Percentiles rank a stretch among this genome's conserved stretches.
These are phyloP conservation scores for Parochlus steinenii DNA, from an alignment of 2,888 invertebrate species.

Conservation along the genomic window DNA sequence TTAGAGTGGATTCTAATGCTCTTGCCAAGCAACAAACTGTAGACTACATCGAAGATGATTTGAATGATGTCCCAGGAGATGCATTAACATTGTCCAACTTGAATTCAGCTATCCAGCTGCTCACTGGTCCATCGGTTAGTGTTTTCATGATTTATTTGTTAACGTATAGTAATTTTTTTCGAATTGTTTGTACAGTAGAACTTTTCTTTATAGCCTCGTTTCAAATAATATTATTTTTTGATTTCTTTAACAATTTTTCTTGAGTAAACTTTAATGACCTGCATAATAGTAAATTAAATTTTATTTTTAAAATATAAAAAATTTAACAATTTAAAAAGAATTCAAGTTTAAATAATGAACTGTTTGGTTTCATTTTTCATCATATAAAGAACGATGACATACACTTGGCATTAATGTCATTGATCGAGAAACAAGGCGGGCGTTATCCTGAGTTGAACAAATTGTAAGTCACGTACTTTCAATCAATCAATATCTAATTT, in stretches of 20 bases:
- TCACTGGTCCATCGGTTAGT: conserved; percentile 69
- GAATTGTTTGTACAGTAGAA: conserved; percentile 18
- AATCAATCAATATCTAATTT: neutral
- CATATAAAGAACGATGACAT: conserved; percentile 45
- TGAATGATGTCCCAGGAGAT: conserved; percentile 25
- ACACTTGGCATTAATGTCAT: conserved; percentile 46
- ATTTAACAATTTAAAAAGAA: too few relatives aligned
- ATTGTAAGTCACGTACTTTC: conserved; percentile 21
- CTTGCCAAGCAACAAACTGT: conserved; percentile 26
- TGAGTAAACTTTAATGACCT: too few relatives aligned
- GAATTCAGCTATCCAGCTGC: conserved; percentile 60
- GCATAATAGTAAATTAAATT: too few relatives aligned
- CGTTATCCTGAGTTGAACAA: conserved; percentile 29
- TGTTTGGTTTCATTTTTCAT: too few relatives aligned
- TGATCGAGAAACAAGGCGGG: conserved; percentile 44
- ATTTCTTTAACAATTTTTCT: too few relatives aligned
- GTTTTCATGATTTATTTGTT: neutral
- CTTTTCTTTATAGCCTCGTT: too few relatives aligned
- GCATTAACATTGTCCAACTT: conserved; percentile 49
- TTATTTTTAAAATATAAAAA: too few relatives aligned
- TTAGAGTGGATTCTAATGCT: conserved; percentile 22
- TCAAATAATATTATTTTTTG: too few relatives aligned
- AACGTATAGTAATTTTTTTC: neutral
- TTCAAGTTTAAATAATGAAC: too few relatives aligned
- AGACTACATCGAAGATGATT: conserved; percentile 26